Evolutionary conservation across 2,113 vertebrate genomes (phyloP).

Genomic region (Anser cygnoides): DNA sequence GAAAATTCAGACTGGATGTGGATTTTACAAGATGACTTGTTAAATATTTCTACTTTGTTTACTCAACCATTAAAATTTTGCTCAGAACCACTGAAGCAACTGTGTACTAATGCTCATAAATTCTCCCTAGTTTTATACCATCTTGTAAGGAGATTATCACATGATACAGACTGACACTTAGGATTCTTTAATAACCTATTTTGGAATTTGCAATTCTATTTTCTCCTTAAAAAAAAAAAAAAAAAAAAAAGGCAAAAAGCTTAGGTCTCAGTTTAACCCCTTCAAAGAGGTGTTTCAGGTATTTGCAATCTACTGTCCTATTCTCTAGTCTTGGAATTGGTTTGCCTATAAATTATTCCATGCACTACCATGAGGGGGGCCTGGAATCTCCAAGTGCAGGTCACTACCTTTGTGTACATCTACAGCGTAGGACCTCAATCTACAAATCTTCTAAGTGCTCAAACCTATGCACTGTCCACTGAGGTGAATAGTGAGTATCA

Average conservation of each 20-base stretch:
- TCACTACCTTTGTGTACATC: neutral
- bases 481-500: neutral
- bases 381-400: neutral
- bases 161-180: neutral
- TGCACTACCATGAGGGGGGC: neutral
- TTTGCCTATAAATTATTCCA: neutral
- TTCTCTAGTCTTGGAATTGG: neutral
- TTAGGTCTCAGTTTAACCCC: neutral
- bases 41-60: neutral
- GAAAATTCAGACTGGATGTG: neutral
- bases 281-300: neutral
- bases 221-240: neutral
- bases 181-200: neutral
- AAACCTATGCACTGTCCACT: neutral
- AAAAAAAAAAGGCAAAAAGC: neutral
- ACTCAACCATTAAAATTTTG: neutral
- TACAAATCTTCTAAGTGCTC: neutral
- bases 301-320: neutral
- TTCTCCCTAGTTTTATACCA: neutral
- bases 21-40: neutral
- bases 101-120: accelerated
- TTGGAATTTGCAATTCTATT: neutral
- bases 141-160: neutral
- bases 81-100: neutral
- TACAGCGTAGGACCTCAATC: neutral